Base-by-base conservation (phyloP, 2,113 vertebrate genomes). In the Podilymbus podiceps region DNA sequence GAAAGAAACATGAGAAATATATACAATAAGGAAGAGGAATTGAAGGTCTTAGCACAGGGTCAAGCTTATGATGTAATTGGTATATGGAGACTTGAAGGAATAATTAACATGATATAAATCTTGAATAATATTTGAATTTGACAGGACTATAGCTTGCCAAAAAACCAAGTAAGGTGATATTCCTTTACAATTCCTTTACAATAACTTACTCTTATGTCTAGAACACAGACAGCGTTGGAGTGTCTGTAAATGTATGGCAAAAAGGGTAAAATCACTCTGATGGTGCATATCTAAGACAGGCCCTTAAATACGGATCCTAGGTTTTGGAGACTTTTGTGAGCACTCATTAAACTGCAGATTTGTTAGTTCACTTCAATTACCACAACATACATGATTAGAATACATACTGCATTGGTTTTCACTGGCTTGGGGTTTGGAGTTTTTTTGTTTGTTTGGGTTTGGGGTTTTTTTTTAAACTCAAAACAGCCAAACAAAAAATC, bases 231-330 rank as follows among this genome's bases (percentile, higher is more conserved):
- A 62, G 20, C 33, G 16, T 7, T 78, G 30, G 38, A 42, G 25
- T 20, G 19, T 79, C 56, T 50, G 24, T 64, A 56, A 60, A 47
- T 15, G 15, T 16, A 30, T 4, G 3, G 30, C 5, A 30, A 35
- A 80, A 56, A 25, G 20, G 19, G 17, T 21, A 33, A 77, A 73
- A 69, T 10, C n/a, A 14, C 6, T 49, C 28, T 40, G 17, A 31
- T 21, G 31, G 12, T 55, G 40, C 28, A 21, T 6, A 6, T 59
- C 8, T 63, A 56, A 73, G 15, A 22, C 33, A 42, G 21, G 18
- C 12, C 8, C 44, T 14, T 30, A 44, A 2, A 49, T 0, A 31
- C 6, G 19, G 8, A 62, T 8, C 14, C 19, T 15, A 23, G 12
- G 15, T 15, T 81, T 62, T 47, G 15, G 21, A 59, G 33, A 15